Percentiles rank a stretch among this genome's conserved stretches.
Evolutionary conservation across 2,113 vertebrate species (phyloP).

Genomic region (Macrotis lagotis): DNA sequence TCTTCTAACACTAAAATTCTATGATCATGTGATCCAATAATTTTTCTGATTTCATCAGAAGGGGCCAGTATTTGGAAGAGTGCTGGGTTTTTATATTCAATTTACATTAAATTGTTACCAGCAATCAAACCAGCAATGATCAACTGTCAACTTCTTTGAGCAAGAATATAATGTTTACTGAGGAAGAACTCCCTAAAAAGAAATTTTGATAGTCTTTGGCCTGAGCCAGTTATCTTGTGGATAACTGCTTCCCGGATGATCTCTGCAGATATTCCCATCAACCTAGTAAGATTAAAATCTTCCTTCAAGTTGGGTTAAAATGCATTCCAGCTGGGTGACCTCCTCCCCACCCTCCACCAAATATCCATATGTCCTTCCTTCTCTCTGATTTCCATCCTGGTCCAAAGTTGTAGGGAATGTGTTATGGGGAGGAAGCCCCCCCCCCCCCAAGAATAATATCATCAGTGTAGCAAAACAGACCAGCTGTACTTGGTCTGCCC

Average conservation of each 20-base stretch:
- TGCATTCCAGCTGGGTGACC: not conserved
- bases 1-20: not conserved
- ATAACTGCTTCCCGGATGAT: not conserved
- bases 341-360: not conserved
- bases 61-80: not conserved
- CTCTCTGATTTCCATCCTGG: not conserved
- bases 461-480: not conserved
- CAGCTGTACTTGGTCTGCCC: not conserved
- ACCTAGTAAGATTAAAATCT: not conserved
- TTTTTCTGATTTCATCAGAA: not conserved
- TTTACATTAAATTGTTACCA: too few relatives aligned
- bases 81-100: too few relatives aligned
- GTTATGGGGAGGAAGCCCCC: not conserved
- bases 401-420: constrained; percentile 22
- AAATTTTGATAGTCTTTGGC: not conserved
- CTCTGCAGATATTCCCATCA: not conserved
- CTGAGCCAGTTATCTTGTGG: not conserved
- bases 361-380: not conserved
- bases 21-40: not conserved
- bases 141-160: not conserved
- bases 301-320: not conserved
- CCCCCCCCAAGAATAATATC: not conserved
- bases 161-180: not conserved
- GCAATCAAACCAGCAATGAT: not conserved
- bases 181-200: not conserved